phyloP scores from a whole-genome alignment of 2,113 vertebrate genomes.

The Peucedramus taeniatus region DNA sequence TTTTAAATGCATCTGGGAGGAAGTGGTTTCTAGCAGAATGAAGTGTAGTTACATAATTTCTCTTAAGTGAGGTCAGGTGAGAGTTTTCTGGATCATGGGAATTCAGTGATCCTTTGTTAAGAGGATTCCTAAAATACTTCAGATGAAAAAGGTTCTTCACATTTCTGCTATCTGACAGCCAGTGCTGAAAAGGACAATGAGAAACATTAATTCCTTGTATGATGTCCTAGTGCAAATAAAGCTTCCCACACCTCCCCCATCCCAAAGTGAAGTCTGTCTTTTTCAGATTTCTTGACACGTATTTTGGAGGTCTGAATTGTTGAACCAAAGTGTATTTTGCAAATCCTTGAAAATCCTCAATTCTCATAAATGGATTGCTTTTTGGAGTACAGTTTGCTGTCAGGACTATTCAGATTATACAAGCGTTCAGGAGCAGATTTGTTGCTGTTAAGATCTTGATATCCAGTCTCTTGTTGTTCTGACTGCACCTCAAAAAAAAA shows the following conservation, averaged over 20 bases:
- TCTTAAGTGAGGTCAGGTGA: background rate
- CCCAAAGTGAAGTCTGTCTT: background rate
- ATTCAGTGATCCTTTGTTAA: conserved; percentile 15
- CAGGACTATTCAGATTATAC: background rate
- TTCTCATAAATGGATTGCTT: background rate
- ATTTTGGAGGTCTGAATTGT: background rate
- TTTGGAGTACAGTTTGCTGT: background rate
- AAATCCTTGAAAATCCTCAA: background rate
- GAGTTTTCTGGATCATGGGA: background rate
- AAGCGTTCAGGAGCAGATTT: background rate
- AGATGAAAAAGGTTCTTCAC: background rate
- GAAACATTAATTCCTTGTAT: background rate
- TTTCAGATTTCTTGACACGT: background rate
- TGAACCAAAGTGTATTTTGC: background rate
- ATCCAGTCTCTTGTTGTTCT: background rate
- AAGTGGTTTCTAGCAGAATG: background rate
- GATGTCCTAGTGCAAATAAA: background rate
- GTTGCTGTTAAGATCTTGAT: background rate
- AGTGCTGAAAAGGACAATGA: background rate
- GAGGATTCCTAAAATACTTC: conserved; percentile 27
- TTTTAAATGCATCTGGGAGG: background rate
- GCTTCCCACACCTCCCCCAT: background rate
- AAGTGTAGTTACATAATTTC: background rate
- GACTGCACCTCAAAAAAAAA: background rate
- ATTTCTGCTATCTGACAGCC: background rate